Evolutionary conservation across 2,888 invertebrate species (phyloP).

Genomic region (Ornithoptera priamus): DNA sequence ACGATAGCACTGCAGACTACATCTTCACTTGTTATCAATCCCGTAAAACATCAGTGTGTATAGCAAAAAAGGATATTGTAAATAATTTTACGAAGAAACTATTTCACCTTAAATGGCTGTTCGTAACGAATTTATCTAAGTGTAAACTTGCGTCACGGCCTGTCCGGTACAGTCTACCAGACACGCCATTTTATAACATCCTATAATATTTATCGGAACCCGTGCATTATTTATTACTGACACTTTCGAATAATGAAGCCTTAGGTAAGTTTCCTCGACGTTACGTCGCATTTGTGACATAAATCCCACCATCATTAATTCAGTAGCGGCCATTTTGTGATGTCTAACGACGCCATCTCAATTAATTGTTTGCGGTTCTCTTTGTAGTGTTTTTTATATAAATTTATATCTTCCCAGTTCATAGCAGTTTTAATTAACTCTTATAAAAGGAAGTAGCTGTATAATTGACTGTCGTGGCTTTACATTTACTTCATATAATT

Average conservation of each 20-base stretch:
- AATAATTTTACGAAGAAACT: not conserved
- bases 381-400: constrained; percentile 12
- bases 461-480: not conserved
- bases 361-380: constrained; percentile 16
- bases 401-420: constrained; percentile 23
- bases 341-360: constrained; percentile 8
- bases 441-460: constrained; percentile 3
- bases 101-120: constrained; percentile 8
- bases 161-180: constrained; percentile 2
- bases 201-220: not conserved
- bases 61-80: not conserved
- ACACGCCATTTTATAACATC: constrained; percentile 1
- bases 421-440: constrained; percentile 14
- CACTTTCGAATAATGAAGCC: constrained; percentile 2
- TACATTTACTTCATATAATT: not conserved
- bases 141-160: constrained; percentile 15
- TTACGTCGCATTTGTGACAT: not conserved
- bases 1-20: too few species aligned
- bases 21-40: too few species aligned
- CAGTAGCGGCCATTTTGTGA: constrained; percentile 6
- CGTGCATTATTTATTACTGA: constrained; percentile 4
- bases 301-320: constrained; percentile 1
- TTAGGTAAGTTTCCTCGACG: not conserved
- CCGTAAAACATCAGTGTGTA: too few species aligned
- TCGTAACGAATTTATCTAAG: constrained; percentile 4